Percentiles rank a stretch among this genome's conserved stretches.
These are phyloP conservation scores for Mola mola DNA, from an alignment of 2,113 vertebrate species.

Conservation along the genomic window DNA sequence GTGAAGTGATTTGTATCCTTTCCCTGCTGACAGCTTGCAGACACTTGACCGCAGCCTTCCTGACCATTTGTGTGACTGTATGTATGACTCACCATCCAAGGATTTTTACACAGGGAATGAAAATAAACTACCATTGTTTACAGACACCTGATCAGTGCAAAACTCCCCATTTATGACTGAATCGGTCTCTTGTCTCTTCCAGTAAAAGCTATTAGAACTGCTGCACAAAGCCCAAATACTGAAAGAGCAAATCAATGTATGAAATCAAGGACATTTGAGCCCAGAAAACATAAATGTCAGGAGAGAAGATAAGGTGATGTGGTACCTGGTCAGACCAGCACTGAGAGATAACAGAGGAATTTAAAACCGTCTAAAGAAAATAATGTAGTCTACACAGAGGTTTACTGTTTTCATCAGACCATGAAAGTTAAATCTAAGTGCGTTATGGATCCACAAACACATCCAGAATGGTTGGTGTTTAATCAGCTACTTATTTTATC, in stretches of 20 bases:
- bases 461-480: no score
- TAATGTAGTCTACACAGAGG: conserved; percentile 4
- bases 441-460: no score
- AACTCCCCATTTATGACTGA: conserved; percentile 41
- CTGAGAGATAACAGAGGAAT: conserved; percentile 67
- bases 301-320: conserved; percentile 43
- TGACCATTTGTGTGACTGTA: conserved; percentile 49
- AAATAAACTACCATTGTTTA: conserved; percentile 73
- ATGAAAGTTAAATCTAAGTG: neutral
- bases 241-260: neutral
- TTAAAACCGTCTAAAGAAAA: conserved; percentile 25
- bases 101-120: conserved; percentile 64
- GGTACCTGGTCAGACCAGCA: conserved; percentile 34
- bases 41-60: conserved; percentile 61
- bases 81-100: conserved; percentile 67
- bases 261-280: conserved; percentile 27
- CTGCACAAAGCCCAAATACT: conserved; percentile 25
- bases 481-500: no score
- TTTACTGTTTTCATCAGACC: conserved; percentile 3
- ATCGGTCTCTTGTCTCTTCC: conserved; percentile 52
- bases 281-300: conserved; percentile 38
- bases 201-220: conserved; percentile 40
- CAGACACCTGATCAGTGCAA: conserved; percentile 58
- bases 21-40: conserved; percentile 41
- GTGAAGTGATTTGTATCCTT: conserved; percentile 21